Evolutionary conservation across 2,888 invertebrate species (phyloP), one percentile per base, ranked within the genome.

Genomic region (Zhengitettix transpicula): DNA sequence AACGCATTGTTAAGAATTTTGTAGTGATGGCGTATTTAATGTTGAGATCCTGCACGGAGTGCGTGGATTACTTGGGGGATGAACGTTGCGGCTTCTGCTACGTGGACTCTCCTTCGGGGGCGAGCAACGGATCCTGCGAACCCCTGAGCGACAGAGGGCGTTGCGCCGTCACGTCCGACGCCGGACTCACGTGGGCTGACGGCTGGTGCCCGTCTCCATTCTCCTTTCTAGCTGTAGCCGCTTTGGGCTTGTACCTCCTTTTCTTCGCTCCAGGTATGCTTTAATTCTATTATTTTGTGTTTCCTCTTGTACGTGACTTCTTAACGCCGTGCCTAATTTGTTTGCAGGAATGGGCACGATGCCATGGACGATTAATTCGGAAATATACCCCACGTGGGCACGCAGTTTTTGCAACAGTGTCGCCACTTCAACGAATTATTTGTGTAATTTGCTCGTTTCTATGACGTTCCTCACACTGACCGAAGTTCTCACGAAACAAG

Each of bases 321-420:
- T 10, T 52, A 10, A 42, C 11, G n/a, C 14, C 10, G 42, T 40
- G 17, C 51, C 52, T 16, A 8, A 14, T 42, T 52, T 51, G 16
- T 54, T 65, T 68, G 17, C 62, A 75, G 78, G 78, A 47, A 73
- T 77, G 68, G 78, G 77, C 9, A 75, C 77, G 2, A 77, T 78
- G 73, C 77, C 78, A 1, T 78, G 78, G 78, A 77, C 77, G 9
- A 72, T 78, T 58, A 78, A 78, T 67, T 74, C 77, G 7, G 78
- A 78, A 67, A 77, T 78, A 58, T 78, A 75, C 65, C 78, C 78
- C 0, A 67, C 73, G 42, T 78, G 78, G 78, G 77, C 78, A 3
- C 69, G 79, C 28, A 71, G 76, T 54, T 74, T 76, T 0, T 75
- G 77, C 56, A 74, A 67, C 56, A 71, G 75, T 44, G 65, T 75